These are phyloP conservation scores for Willisornis vidua DNA, from an alignment of 2,113 vertebrate species.

Conservation along the genomic window DNA sequence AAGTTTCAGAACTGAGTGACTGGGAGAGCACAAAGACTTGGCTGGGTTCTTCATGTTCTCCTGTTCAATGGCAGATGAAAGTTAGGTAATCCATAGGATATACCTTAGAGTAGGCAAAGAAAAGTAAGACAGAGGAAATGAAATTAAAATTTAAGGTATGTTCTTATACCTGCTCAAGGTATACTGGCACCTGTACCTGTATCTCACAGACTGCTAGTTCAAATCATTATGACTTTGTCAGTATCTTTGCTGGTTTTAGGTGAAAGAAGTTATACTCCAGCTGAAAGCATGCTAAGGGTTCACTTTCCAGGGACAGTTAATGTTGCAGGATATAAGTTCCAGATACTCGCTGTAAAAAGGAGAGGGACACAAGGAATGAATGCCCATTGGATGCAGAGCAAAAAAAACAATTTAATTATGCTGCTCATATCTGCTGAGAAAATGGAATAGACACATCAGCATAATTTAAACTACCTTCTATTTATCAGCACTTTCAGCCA, in stretches of 20 bases:
- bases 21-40: neutral
- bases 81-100: accelerated
- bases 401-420: conserved; percentile 30
- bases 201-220: neutral
- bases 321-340: neutral
- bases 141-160: neutral
- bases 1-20: neutral
- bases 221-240: neutral
- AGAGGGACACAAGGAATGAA: neutral
- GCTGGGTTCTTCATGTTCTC: neutral
- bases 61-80: neutral
- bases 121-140: neutral
- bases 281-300: neutral
- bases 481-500: conserved; percentile 34
- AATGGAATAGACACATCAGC: conserved; percentile 33
- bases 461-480: conserved; percentile 39
- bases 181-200: neutral
- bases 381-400: neutral
- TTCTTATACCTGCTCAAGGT: neutral
- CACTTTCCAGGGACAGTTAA: neutral
- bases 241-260: neutral
- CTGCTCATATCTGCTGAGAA: conserved; percentile 8
- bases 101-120: neutral
- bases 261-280: neutral
- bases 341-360: neutral